Conservation (phyloP, 2,888 invertebrate genomes). For the Netelia virgata region DNA sequence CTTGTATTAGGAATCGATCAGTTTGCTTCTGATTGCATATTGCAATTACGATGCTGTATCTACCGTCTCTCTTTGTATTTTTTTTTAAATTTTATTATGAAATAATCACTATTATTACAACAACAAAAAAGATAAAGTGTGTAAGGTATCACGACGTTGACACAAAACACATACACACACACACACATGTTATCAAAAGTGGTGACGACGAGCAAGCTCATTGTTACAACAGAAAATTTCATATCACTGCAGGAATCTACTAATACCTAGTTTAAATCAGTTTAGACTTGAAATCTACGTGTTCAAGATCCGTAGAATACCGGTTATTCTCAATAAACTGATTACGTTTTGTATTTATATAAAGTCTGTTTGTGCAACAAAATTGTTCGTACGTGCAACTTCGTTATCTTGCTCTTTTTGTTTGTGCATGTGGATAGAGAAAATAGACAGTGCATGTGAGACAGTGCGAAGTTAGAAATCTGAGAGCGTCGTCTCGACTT, state of each 20-base stretch:
- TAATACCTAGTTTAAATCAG: slow-evolving; percentile 69
- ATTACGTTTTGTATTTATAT: slow-evolving; percentile 58
- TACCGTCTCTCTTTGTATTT: slow-evolving; percentile 80
- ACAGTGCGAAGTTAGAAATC: slow-evolving; percentile 38
- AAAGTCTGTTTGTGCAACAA: slow-evolving; percentile 55
- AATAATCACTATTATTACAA: slow-evolving; percentile 70
- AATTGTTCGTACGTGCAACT: slow-evolving; percentile 52
- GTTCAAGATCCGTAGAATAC: slow-evolving; percentile 48
- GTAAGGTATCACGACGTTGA: slow-evolving; percentile 72
- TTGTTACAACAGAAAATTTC: slow-evolving; percentile 71
- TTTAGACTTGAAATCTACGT: slow-evolving; percentile 63
- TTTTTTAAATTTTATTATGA: slow-evolving; percentile 69
- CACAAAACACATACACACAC: too few relatives aligned
- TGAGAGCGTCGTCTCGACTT: slow-evolving; percentile 54
- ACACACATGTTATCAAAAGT: slow-evolving; percentile 67
- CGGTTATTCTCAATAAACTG: slow-evolving; percentile 57
- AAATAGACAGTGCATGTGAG: slow-evolving; percentile 39
- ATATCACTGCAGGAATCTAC: slow-evolving; percentile 74
- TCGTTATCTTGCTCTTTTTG: slow-evolving; percentile 49
- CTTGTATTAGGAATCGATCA: slow-evolving; percentile 79
- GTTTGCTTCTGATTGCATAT: slow-evolving; percentile 79
- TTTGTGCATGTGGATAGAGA: slow-evolving; percentile 47
- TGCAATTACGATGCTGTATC: slow-evolving; percentile 80
- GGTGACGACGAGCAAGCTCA: slow-evolving; percentile 67
- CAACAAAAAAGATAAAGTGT: slow-evolving; percentile 65